Evolutionary conservation across 1,140 invertebrate species (phyloP).

Genomic region (Papilio glaucus): DNA sequence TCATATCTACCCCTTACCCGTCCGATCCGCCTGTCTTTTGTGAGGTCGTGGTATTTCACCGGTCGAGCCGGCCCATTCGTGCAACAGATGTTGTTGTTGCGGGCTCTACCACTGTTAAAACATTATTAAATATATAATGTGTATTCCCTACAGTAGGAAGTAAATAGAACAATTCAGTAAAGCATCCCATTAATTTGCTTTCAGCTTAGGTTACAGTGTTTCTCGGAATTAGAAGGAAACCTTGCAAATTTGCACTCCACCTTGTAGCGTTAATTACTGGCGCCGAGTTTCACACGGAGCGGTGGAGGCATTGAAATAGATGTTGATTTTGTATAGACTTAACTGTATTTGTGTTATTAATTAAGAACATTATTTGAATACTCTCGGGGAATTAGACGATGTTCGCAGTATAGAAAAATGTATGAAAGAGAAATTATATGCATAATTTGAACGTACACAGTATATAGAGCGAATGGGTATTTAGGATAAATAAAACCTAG

Average conservation of each 20-base stretch:
- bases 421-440: no score
- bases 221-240: background rate
- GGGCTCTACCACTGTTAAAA: no score
- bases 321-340: background rate
- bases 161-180: background rate
- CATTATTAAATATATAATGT: no score
- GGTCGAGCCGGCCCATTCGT: no score
- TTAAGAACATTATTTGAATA: background rate
- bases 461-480: no score
- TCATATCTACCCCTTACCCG: no score
- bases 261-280: conserved; percentile 13
- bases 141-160: background rate
- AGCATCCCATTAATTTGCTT: background rate
- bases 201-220: background rate
- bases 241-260: background rate
- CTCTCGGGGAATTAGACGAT: no score
- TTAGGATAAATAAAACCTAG: no score
- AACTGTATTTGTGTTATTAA: conserved; percentile 7
- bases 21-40: no score
- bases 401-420: background rate
- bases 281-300: background rate
- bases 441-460: no score
- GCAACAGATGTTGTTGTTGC: no score
- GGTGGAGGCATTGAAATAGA: background rate
- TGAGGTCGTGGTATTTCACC: no score